Conservation (phyloP, 1,140 invertebrate genomes). For the Drosophila malerkotliana region DNA sequence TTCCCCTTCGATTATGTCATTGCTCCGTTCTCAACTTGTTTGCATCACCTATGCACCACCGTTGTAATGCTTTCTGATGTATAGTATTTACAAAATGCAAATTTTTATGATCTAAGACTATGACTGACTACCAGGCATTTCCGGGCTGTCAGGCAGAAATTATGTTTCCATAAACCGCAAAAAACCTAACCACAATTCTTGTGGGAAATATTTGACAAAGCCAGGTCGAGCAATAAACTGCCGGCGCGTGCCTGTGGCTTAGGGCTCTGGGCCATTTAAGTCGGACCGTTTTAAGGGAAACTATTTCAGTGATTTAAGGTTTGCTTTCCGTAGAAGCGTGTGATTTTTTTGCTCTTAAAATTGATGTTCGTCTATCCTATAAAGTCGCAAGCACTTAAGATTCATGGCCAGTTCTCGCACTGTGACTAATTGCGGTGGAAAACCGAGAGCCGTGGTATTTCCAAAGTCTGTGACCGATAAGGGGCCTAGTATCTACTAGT, state of each 20-base stretch:
- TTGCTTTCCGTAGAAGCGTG: not conserved
- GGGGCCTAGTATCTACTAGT: not conserved
- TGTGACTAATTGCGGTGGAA: conserved; percentile 22
- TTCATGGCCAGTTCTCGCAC: conserved; percentile 3
- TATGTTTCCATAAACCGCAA: conserved; percentile 13
- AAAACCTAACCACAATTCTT: conserved; percentile 23
- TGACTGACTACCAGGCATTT: conserved; percentile 9
- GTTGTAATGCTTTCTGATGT: not conserved
- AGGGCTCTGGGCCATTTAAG: not conserved
- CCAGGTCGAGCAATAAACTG: conserved; percentile 1
- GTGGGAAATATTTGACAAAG: conserved; percentile 40
- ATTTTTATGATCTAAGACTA: conserved; percentile 23
- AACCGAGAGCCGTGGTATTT: conserved; percentile 12
- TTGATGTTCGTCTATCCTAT: not conserved
- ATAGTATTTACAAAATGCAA: conserved; percentile 32
- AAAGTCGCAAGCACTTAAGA: conserved; percentile 2
- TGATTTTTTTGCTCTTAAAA: not conserved
- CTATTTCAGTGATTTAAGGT: not conserved
- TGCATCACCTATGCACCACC: conserved; percentile 1
- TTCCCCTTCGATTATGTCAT: conserved; percentile 27
- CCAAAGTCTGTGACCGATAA: conserved; percentile 36
- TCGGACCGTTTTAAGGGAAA: not conserved
- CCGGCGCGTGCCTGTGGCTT: conserved; percentile 40
- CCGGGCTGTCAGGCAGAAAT: conserved; percentile 1
- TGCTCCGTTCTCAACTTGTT: not conserved